Percentiles rank a stretch among this genome's conserved stretches.
Evolutionary conservation across 2,888 invertebrate genomes (phyloP).

Genomic region (Cenopis cana): DNA sequence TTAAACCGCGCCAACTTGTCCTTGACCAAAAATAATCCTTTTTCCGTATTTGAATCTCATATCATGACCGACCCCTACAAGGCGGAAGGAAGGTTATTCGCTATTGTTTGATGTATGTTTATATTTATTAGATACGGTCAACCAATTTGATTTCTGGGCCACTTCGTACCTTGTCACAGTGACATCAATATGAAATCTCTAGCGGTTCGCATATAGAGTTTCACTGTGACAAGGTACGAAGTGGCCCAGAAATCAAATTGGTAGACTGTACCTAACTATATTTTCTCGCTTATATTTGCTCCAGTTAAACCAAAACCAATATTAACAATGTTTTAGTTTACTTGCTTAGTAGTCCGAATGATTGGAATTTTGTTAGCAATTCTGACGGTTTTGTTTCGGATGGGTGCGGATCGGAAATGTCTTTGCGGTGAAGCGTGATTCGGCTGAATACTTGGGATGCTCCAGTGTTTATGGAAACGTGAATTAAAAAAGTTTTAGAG

Average conservation of each 20-base stretch:
- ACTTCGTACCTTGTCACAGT: no score
- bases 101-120: conserved; percentile 23
- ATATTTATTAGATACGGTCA: background rate
- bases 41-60: conserved; percentile 2
- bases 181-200: no score
- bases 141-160: no score
- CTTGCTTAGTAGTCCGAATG: conserved; percentile 42
- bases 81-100: conserved; percentile 21
- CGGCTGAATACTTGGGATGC: conserved; percentile 29
- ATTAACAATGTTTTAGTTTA: conserved; percentile 45
- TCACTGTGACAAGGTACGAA: no score
- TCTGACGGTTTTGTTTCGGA: conserved; percentile 42
- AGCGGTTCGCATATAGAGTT: no score
- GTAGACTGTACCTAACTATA: conserved; percentile 1
- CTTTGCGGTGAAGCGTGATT: conserved; percentile 45
- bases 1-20: background rate
- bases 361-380: conserved; percentile 47
- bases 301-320: conserved; percentile 35
- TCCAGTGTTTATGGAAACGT: conserved; percentile 18
- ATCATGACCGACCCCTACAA: background rate
- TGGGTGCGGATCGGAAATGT: conserved; percentile 44
- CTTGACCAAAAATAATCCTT: background rate
- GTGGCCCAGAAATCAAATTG: no score
- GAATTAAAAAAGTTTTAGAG: conserved; percentile 41
- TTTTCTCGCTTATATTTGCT: conserved; percentile 25